Evolutionary conservation across 2,888 invertebrate genomes (phyloP), one percentile per base, ranked within the genome.

Genomic region (Stegana nigrithorax): DNA sequence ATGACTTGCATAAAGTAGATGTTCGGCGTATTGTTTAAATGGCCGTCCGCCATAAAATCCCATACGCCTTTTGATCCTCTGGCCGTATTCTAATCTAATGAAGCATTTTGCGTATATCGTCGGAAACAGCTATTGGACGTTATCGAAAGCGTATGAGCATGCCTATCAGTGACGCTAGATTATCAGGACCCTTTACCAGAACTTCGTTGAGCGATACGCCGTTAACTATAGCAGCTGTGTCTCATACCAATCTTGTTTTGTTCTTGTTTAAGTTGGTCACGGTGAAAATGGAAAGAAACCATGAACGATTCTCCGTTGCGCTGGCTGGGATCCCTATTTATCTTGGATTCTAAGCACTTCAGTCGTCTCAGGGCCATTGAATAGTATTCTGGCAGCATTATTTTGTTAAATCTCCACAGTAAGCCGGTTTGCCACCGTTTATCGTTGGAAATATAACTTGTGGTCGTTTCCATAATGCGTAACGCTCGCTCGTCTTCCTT

Each of bases 131-230:
- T 3, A 83, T 62, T 36, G 60, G 67, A 42, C 73, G 61, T 68
- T 81, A 78, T 14, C 84, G 67, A 65, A 86, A 86, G 2, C 80
- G 70, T 63, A 81, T 70, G 47, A 85, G 50, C 0, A 84, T 77
- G 3, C 81, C 80, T 0, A 76, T 60, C 23, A 85, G 64, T 1
- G 82, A 71, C 3, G 72, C 68, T 0, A 82, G 64, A 2, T 81
- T 56, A 56, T 84, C 82, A 0, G 83, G 79, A 0, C 83, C 83
- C 19, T 68, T 71, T 2, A 83, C 27, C 5, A 85, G 56, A 4
- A 69, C 29, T 6, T 73, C 73, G 60, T 83, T 83, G 7, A 82
- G 60, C 2, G 70, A 70, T 0, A 71, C 32, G 5, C 74, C 78
- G 6, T 73, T 51, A 4, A 63, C 64, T 17, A 66, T 71, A 3